Conservation (phyloP, 1,140 invertebrate genomes). For the Stegodyphus dumicola region DNA sequence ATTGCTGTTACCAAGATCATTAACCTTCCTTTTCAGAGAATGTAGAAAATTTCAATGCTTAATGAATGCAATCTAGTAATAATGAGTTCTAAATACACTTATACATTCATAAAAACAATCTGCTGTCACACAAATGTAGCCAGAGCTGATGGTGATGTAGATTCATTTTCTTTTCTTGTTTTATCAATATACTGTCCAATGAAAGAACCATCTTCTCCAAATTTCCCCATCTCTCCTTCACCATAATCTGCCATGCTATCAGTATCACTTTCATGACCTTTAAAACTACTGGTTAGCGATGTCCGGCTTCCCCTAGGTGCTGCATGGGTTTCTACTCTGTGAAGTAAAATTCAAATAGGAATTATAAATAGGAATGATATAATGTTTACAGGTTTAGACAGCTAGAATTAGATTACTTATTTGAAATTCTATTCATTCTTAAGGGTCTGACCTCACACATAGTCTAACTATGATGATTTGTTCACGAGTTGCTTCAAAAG, state of each 20-base stretch:
- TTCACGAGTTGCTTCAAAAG: not conserved
- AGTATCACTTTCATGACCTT: conserved; percentile 83
- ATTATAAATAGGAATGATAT: not conserved
- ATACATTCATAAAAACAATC: too few species aligned
- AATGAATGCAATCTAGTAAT: too few species aligned
- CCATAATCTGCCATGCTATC: conserved; percentile 99
- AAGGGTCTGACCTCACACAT: not conserved
- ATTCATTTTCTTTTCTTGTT: conserved; percentile 31
- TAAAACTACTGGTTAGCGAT: conserved; percentile 82
- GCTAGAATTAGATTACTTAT: not conserved
- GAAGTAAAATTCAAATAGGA: not conserved
- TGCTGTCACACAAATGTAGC: conserved; percentile 55
- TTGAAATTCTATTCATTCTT: not conserved
- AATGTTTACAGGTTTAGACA: not conserved
- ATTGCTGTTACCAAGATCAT: too few species aligned
- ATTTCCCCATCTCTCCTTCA: conserved; percentile 92
- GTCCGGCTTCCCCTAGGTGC: conserved; percentile 67
- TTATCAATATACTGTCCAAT: conserved; percentile 89
- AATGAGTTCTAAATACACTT: too few species aligned
- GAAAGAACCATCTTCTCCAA: conserved; percentile 99
- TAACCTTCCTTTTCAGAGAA: too few species aligned
- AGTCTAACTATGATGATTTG: not conserved
- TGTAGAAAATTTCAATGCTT: too few species aligned
- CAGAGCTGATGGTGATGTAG: conserved; percentile 55
- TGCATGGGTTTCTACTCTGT: conserved; percentile 44